Conservation (phyloP, 2,888 invertebrate genomes). For the Hirtodrosophila duncani region DNA sequence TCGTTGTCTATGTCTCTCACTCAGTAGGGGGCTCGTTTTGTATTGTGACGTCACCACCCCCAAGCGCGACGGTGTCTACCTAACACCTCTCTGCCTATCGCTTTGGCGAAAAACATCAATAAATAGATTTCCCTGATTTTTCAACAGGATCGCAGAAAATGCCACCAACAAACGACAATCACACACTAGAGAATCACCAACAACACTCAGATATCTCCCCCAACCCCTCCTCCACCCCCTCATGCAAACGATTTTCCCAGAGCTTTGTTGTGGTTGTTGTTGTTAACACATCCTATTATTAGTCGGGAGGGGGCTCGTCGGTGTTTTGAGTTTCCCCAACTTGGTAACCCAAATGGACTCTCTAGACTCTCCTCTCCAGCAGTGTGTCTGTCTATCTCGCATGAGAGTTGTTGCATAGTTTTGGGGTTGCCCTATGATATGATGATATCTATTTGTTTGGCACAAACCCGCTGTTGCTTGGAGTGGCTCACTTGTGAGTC, state of each 20-base stretch:
- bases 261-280: slow-evolving; percentile 8
- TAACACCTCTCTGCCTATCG: slow-evolving; percentile 3
- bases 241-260: slow-evolving; percentile 4
- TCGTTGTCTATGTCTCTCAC: slow-evolving; percentile 7
- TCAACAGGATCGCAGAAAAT: slow-evolving; percentile 74
- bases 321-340: slow-evolving; percentile 7
- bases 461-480: slow-evolving; percentile 15
- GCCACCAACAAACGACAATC: slow-evolving; percentile 23
- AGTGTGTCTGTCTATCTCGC: slow-evolving; percentile 13
- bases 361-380: slow-evolving; percentile 24
- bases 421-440: slow-evolving; percentile 16
- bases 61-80: slow-evolving; percentile 6
- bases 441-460: slow-evolving; percentile 10
- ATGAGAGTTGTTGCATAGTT: slow-evolving; percentile 8
- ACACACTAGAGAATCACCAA: neutral
- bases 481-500: slow-evolving; percentile 7
- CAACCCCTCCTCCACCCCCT: neutral
- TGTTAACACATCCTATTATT: no score
- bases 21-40: no score
- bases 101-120: slow-evolving; percentile 71
- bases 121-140: slow-evolving; percentile 78
- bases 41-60: no score
- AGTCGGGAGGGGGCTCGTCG: slow-evolving; percentile 18
- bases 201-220: slow-evolving; percentile 3
- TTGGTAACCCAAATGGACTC: no score